Percentiles rank a stretch among this genome's conserved stretches.
Conservation (phyloP, 1,140 invertebrate genomes). For the Harpegnathos saltator region DNA sequence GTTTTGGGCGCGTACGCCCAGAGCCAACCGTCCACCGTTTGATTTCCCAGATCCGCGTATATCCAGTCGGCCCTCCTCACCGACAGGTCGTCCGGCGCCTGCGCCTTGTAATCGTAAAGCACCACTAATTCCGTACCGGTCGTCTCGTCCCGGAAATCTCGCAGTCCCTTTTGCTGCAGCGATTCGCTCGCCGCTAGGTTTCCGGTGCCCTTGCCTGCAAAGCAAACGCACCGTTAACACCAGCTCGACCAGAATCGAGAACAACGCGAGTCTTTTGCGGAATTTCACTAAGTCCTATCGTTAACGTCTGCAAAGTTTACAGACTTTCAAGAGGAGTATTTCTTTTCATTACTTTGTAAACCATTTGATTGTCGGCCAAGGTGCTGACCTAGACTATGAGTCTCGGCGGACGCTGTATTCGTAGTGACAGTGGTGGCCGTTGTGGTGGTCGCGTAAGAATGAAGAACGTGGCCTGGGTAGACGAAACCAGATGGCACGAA, state of each 20-base stretch:
- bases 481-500: conserved; percentile 98
- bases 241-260: conserved; percentile 8
- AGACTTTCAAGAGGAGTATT: not conserved
- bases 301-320: not conserved
- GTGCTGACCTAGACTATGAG: conserved; percentile 79
- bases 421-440: conserved; percentile 79
- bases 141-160: conserved; percentile 84
- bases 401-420: conserved; percentile 74
- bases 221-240: conserved; percentile 7
- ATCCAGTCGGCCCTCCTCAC: conserved; percentile 97
- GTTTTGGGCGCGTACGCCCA: conserved; percentile 98
- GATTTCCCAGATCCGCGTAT: conserved; percentile 96
- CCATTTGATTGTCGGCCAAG: not conserved
- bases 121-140: conserved; percentile 95
- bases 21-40: conserved; percentile 97
- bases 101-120: conserved; percentile 97
- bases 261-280: not conserved
- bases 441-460: conserved; percentile 82
- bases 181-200: conserved; percentile 77
- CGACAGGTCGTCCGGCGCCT: conserved; percentile 96
- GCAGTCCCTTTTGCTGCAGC: conserved; percentile 82
- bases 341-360: not conserved
- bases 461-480: conserved; percentile 90
- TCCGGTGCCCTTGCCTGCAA: conserved; percentile 78
- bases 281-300: not conserved